Evolutionary conservation across 2,797 vertebrate genomes (phyloP), one percentile per base, ranked within the genome.

Genomic region (Oryzias dopingdopingensis): DNA sequence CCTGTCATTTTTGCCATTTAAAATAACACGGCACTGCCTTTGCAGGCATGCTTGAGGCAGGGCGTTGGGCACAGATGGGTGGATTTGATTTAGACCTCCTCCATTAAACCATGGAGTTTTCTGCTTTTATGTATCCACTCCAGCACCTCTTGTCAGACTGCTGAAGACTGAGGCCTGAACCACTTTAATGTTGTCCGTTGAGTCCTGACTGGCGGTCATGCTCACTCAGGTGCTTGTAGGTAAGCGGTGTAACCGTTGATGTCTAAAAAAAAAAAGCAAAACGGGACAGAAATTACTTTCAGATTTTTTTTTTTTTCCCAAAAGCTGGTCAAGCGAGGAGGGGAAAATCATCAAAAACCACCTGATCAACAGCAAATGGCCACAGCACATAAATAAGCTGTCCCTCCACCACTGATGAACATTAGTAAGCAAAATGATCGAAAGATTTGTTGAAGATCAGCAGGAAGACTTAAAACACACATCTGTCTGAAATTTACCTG

Each of bases 141-240:
- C 48, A 46, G 14, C 43, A 18, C 48, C 18, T 62, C 32, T 43
- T 59, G 17, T 55, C 52, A 45, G 51, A 71, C 66, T 55, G 63
- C 51, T 26, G 66, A 61, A 24, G 67, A 32, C 2, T 12, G 60
- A 59, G 59, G 70, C 74, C 77, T 77, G 64, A 71, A 65, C 53
- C 69, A 51, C 48, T 62, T 48, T 22, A 67, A 52, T 49, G 52
- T 54, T 54, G 45, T 53, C 32, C 6, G 54, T 47, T 47, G 56
- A 47, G 65, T 66, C 75, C 67, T 24, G 12, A 48, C 52, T 56
- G 77, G 49, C 24, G 88, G 56, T 84, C 63, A 3, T 26, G 72
- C 47, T 85, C 90, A 49, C 56, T 90, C 67, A 92, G 82, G 62
- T 90, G 76, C 79, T 90, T 92, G 62, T 92, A 92, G 74, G 92